Base-by-base conservation (phyloP, 2,888 invertebrate species). In the Drosophila fulvimacula region DNA sequence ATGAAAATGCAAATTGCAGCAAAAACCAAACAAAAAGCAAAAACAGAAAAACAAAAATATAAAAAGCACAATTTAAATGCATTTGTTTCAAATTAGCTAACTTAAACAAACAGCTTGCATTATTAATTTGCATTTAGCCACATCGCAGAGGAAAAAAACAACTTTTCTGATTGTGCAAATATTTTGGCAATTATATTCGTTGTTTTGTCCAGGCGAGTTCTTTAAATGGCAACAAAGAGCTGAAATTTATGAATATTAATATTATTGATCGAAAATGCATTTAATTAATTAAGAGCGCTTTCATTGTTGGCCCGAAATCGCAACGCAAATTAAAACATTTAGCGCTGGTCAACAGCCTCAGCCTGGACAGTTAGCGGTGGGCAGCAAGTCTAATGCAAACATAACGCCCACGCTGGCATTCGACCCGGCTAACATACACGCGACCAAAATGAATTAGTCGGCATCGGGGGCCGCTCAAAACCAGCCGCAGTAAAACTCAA, bases 81-180 rank as follows among this genome's bases (percentile, higher is more conserved):
- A 69, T 74, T 74, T 56, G 27, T 34, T 57, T 57, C 64, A 70
- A 83, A 83, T 88, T 87, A 85, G 83, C 77, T 67, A 76, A 70
- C 64, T 65, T 67, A 61, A 76, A 79, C 69, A 88, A 88, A 88
- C 65, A 83, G 53, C 51, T 27, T 38, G 57, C 70, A 75, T 68
- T 78, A 88, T 88, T 86, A 86, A 83, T 86, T 83, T 62, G 75
- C 84, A 74, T 70, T 86, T 82, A 51, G 63, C 60, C 41, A 57
- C 32, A 55, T 42, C 42, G 58, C 42, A 48, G 17, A 42, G 13
- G 17, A 13, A 15, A 13, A 2, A 32, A 6, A 21, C 42, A 49
- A n/a, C 38, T 38, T 17, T 30, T 30, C 7, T 13, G 48, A 19
- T 48, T 17, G 38, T 39, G 69, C 64, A 84, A 88, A 84, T 87